Percentiles rank a stretch among this genome's conserved stretches.
These are phyloP conservation scores for Nycticebus coucang DNA, from an alignment of 2,113 vertebrate species.

Conservation along the genomic window DNA sequence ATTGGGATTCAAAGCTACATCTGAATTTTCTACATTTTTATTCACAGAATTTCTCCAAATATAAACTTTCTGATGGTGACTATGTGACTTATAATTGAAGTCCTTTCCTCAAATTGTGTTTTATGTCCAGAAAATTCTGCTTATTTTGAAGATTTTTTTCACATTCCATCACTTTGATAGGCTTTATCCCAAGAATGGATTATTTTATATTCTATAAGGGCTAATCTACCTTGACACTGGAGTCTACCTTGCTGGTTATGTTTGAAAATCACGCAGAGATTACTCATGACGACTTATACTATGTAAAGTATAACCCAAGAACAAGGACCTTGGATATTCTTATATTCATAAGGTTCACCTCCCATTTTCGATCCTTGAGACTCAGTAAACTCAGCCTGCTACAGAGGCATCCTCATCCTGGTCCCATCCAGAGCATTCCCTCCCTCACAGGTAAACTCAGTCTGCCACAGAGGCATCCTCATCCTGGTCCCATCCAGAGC, in stretches of 20 bases:
- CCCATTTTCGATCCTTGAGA: constrained; percentile 47
- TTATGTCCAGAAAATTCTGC: constrained; percentile 46
- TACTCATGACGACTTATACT: constrained; percentile 33
- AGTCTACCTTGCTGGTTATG: constrained; percentile 3
- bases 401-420: too few species aligned
- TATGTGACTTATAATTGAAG: constrained; percentile 40
- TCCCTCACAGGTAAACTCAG: too few species aligned
- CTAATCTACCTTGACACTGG: constrained; percentile 45
- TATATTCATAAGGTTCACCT: constrained; percentile 59
- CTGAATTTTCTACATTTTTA: constrained; percentile 43
- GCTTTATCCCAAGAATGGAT: constrained; percentile 2
- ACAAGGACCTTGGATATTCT: constrained; percentile 60
- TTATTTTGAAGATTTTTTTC: constrained; percentile 48
- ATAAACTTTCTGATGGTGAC: constrained; percentile 2
- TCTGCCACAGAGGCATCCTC: too few species aligned
- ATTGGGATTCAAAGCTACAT: constrained; percentile 42
- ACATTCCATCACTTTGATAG: constrained; percentile 8
- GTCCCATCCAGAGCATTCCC: too few species aligned
- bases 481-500: too few species aligned
- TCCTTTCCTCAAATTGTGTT: constrained; percentile 43
- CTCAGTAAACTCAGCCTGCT: neutral
- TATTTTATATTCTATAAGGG: constrained; percentile 49
- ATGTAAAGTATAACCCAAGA: constrained; percentile 57
- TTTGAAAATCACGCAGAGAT: constrained; percentile 20
- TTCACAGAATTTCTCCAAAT: constrained; percentile 48